Evolutionary conservation across 2,113 vertebrate species (phyloP), one percentile per base, ranked within the genome.

Genomic region (Hystrix cristata): DNA sequence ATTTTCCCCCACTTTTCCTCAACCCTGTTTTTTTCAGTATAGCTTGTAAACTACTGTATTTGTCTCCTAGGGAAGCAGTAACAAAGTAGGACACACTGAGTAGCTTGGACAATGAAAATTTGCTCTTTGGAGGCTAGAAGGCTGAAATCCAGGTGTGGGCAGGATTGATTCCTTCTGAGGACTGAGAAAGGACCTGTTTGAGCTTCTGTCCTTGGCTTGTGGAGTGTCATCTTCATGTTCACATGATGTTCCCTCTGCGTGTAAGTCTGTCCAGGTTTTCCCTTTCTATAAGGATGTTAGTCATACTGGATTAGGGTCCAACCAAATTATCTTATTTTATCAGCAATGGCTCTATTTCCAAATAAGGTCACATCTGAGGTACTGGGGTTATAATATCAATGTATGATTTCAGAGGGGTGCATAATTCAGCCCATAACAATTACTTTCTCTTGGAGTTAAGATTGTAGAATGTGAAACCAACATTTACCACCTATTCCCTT

Each of bases 391-490:
- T 62, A 46, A 74, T 38, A 71, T 64, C 15, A 19, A 29, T 21
- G 57, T 29, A 46, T 13, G 38, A 65, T 12, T 53, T 69, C 6
- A 57, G 34, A 7, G 11, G 29, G 18, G 38, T 25, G n/a, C 43
- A 80, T 74, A 53, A 3, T 18, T 67, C 13, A 27, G 16, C 3
- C 10, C 15, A 18, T 60, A 55, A 46, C 15, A 71, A 29, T 69
- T 34, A 69, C 51, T 38, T 92, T 74, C 12, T 53, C 16, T 57
- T 16, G 4, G 64, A 90, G 46, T 62, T 21, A 80, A 96, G 72
- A 86, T 57, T 80, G 21, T 90, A 80, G 55, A 84, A 88, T 84
- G 31, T 89, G 79, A 83, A 90, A 71, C 27, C 80, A 93, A 71
- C 11, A 38, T 71, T 72, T 62, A 79, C 51, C 62, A 7, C 46